Percentiles rank a stretch among this genome's conserved stretches.
Evolutionary conservation across 2,888 invertebrate genomes (phyloP).

Genomic region (Folsomia candida): DNA sequence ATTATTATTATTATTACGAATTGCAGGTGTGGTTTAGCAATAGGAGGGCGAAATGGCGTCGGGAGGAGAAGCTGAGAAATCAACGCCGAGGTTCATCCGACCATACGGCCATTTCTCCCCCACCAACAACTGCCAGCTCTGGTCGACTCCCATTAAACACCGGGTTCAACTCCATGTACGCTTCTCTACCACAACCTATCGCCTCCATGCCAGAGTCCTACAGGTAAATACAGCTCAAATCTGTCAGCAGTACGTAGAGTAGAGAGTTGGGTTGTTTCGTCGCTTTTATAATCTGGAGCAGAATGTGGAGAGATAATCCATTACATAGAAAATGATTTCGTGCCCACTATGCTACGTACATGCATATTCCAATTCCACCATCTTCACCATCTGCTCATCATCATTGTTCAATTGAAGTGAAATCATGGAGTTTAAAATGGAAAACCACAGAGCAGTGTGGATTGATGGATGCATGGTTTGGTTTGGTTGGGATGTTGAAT

Average conservation of each 20-base stretch:
- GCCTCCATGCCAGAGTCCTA: conserved; percentile 76
- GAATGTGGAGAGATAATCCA: no score
- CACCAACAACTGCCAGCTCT: conserved; percentile 51
- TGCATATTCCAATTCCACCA: neutral
- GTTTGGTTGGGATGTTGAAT: neutral
- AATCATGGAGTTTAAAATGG: neutral
- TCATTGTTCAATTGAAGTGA: conserved; percentile 1
- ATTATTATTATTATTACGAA: no score
- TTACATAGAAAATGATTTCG: neutral
- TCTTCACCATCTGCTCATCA: neutral
- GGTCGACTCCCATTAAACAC: conserved; percentile 66
- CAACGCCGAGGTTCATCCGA: conserved; percentile 65
- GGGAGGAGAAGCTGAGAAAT: conserved; percentile 96
- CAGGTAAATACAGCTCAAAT: conserved; percentile 53
- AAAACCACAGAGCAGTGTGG: neutral
- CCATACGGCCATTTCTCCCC: conserved; percentile 53
- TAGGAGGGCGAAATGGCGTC: conserved; percentile 96
- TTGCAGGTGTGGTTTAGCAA: conserved; percentile 64
- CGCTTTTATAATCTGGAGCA: neutral
- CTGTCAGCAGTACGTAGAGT: neutral
- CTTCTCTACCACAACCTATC: conserved; percentile 90
- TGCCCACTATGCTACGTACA: neutral
- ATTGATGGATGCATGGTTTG: neutral
- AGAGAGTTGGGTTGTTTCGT: neutral
- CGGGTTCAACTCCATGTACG: conserved; percentile 92